Base-by-base conservation (phyloP, 92 coral and sea anemone species). In the Epizoanthus scotinus region DNA sequence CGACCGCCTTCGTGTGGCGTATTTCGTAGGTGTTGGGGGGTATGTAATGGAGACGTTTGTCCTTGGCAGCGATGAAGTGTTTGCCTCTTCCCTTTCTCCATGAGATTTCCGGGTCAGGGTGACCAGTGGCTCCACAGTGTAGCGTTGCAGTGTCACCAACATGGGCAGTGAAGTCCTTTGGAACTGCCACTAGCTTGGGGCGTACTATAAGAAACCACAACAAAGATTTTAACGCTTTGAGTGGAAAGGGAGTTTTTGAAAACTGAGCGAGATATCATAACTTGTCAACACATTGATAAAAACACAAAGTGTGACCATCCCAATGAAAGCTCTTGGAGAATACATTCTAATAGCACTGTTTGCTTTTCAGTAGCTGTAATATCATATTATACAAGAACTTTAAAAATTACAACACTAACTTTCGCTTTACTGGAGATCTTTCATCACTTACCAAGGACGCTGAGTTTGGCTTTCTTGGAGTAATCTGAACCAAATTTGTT, bases 41-140 rank as follows among this genome's bases (percentile, higher is more conserved):
- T 8, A 8, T 24, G 66, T 77, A 85, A 2, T 31, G 69, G 47
- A 92, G 84, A 34, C 97, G 89, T 25, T 83, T 72, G 36, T 90
- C 92, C 54, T 55, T 67, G 17, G 94, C 97, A 17, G 94, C 94
- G 5, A 89, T 67, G 19, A 92, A 92, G 67, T 78, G 87, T 9
- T 71, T 89, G 31, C 97, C 97, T 58, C 72, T 78, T 59, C 85
- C 93, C 70, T 82, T 90, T 31, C 91, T 85, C 97, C 94, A 92
- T 8, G 83, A 68, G 20, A 92, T 67, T 5, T 78, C 28, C 2
- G 94, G 97, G 12, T 79, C 70, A 4, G 97, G 97, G 70, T 87
- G 84, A 15, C 97, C 97, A 24, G 71, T 70, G 10, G 97, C 97
- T 14, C 73, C 71, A 67, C 97, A 92, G 34, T 71, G 87, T 18